These are phyloP conservation scores for Gallinago media DNA, from an alignment of 2,113 vertebrate species.

Conservation along the genomic window DNA sequence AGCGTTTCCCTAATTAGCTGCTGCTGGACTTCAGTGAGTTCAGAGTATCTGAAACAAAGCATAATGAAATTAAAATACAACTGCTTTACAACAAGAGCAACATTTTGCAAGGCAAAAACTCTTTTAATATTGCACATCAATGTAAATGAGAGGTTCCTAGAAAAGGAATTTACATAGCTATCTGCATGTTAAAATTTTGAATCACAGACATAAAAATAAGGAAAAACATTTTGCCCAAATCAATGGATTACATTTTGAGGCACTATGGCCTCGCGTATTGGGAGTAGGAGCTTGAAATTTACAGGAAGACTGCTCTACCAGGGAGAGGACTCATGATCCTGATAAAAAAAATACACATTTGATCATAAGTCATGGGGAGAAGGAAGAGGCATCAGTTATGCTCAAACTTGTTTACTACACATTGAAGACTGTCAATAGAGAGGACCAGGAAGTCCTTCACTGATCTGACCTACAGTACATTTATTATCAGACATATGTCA, in stretches of 20 bases:
- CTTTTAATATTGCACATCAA: neutral
- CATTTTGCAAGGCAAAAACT: neutral
- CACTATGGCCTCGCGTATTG: neutral
- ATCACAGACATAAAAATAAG: neutral
- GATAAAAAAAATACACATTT: neutral
- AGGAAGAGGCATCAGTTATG: neutral
- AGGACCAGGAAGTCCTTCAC: neutral
- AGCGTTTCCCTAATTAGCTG: constrained; percentile 95
- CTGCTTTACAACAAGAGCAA: neutral
- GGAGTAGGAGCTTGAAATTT: neutral
- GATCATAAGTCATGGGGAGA: neutral
- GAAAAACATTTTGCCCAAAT: neutral
- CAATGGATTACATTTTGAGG: neutral
- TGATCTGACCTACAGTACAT: neutral
- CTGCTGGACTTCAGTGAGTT: constrained; percentile 88
- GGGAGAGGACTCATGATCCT: neutral
- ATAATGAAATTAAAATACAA: neutral
- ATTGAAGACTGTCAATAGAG: neutral
- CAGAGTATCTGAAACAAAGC: constrained; percentile 85
- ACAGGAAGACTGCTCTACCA: neutral
- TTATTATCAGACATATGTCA: neutral
- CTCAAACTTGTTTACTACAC: neutral
- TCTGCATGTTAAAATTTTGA: neutral
- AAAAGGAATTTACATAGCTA: neutral
- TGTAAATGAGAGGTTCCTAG: neutral